Base-by-base conservation (phyloP, 2,888 invertebrate species). In the Macaria liturata region DNA sequence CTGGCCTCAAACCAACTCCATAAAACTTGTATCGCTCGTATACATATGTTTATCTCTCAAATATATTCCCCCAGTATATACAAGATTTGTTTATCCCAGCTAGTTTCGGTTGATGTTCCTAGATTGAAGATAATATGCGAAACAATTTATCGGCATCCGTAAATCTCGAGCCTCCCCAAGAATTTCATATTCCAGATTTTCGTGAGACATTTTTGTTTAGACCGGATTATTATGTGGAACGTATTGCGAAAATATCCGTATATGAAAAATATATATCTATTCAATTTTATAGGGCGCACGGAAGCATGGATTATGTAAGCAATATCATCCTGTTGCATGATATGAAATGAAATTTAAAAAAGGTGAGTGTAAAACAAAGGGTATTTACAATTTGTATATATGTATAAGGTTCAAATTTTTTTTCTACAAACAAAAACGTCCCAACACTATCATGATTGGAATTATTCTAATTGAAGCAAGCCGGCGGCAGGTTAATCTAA, bases 401-500 rank as follows among this genome's bases (percentile, higher is more conserved):
- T 20, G 2, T 20, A 20, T 37, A 37, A 37, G 7, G 4, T 37
- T 37, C 1, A 37, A 37, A 37, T 37, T 37, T 37, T 2, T 6
- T 4, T 7, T 37, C 7, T 4, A 6, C 34, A 37, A 37, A 37
- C 34, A 37, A 37, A 37, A 37, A 7, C 34, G 34, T 37, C 34
- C 5, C 34, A 37, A 37, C 4, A 6, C 7, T 37, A 7, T 37
- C 3, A 37, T 37, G 5, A 37, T 37, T 7, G 4, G 3, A 37
- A 37, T 37, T 37, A 37, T 4, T 6, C 4, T 37, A 37, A 7
- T 37, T 6, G 7, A 7, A 54, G 42, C 40, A 45, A 5, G 31
- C 48, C 42, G 31, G n/a, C n/a, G 45, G 6, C 50, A 57, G 55
- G 57, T 61, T 62, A 62, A 67, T 66, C 59, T 66, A 58, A 62